Evolutionary conservation across 2,113 vertebrate genomes (phyloP), one percentile per base, ranked within the genome.

Genomic region (Caloenas nicobarica): DNA sequence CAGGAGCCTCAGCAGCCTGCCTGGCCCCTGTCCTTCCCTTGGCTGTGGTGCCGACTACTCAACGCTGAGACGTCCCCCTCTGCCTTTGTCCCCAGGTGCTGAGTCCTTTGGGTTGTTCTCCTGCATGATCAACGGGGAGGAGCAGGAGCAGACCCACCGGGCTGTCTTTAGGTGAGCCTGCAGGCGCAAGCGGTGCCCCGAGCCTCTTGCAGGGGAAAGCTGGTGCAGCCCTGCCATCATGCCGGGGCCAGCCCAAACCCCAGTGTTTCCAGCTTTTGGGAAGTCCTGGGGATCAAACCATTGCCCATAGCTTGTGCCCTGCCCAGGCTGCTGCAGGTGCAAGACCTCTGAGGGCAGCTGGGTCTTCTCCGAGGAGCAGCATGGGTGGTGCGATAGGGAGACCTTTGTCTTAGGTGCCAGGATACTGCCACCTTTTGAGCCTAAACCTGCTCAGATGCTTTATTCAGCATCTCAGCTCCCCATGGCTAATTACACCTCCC

Each of bases 81-180:
- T 95, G 68, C 40, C 93, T 81, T 95, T 19, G 0, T 92, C 70
- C 38, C 29, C 93, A 99, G 99, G 99, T 97, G 99, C 99, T 0
- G 99, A 99, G 94, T 99, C 99, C n/a, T 99, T 99, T 3, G 99
- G 99, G 44, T 96, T 99, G 77, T 99, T 98, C 95, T 99, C 99
- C 57, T 99, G 99, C 29, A 38, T 99, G 93, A 99, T 99, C 96
- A 99, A 99, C 0, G 99, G 99, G 50, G 99, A 99, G 89, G 99
- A 99, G 88, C 98, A 98, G 95, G 99, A 99, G 92, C 99, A 99
- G 98, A 99, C 98, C 33, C 99, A 99, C 97, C 97, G 99, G 31
- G 99, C 99, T 2, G 98, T 99, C 23, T 99, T 99, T 98, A 99
- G 99, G 99, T 99, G 95, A 98, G 96, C 57, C 62, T 56, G 46